Evolutionary conservation across 2,888 invertebrate genomes (phyloP).

Genomic region (Taenaris catops): DNA sequence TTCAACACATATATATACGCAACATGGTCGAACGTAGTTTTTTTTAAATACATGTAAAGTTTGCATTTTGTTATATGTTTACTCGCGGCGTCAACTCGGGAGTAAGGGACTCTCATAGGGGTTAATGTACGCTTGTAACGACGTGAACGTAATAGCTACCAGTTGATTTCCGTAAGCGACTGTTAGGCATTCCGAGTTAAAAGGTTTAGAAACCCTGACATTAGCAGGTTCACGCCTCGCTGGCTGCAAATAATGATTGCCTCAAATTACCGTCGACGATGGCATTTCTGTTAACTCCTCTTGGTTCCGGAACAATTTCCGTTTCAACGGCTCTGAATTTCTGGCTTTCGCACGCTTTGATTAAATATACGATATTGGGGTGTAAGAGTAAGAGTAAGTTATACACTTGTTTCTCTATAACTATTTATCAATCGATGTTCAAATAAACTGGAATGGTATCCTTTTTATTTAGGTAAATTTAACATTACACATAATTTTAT

Average conservation of each 20-base stretch:
- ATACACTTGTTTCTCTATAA: not conserved
- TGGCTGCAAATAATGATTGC: slow-evolving; percentile 26
- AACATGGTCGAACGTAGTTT: too few relatives aligned
- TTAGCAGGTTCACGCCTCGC: slow-evolving; percentile 24
- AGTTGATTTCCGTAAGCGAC: slow-evolving; percentile 8
- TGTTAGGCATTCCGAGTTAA: slow-evolving; percentile 14
- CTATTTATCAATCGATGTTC: not conserved
- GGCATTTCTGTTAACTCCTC: slow-evolving; percentile 22
- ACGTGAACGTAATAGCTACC: slow-evolving; percentile 1
- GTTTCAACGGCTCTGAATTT: slow-evolving; percentile 11
- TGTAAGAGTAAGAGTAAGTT: not conserved
- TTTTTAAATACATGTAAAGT: too few relatives aligned
- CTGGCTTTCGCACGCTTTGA: slow-evolving; percentile 14
- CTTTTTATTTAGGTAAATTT: too few relatives aligned
- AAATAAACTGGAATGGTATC: too few relatives aligned
- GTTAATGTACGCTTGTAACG: too few relatives aligned
- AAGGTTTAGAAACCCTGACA: slow-evolving; percentile 21
- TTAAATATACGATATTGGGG: slow-evolving; percentile 7
- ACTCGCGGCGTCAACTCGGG: too few relatives aligned
- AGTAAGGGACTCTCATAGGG: too few relatives aligned
- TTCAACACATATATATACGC: too few relatives aligned
- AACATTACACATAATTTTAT: too few relatives aligned
- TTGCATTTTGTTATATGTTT: too few relatives aligned
- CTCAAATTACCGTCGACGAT: slow-evolving; percentile 20
- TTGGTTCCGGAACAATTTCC: slow-evolving; percentile 18